Conservation (phyloP, 1,140 invertebrate species). For the Drosophila lini region DNA sequence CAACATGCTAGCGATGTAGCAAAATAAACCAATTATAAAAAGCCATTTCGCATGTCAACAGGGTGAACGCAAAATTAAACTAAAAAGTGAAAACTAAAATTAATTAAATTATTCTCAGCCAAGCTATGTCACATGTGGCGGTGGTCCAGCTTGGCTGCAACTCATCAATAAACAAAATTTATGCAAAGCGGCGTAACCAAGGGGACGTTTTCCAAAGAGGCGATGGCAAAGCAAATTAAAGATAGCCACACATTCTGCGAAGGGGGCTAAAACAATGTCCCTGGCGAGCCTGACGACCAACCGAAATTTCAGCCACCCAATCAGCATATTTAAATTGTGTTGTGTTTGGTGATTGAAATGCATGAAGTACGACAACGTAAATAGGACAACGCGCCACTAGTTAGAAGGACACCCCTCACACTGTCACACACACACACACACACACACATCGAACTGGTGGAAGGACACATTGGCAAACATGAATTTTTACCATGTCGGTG, state of each 20-base stretch:
- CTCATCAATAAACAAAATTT: conserved; percentile 75
- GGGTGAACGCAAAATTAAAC: conserved; percentile 35
- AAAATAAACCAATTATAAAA: conserved; percentile 66
- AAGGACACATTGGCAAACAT: conserved; percentile 69
- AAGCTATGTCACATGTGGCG: conserved; percentile 59
- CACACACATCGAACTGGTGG: conserved; percentile 25
- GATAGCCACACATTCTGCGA: conserved; percentile 18
- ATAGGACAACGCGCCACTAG: conserved; percentile 64
- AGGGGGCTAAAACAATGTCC: conserved; percentile 30
- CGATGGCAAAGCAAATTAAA: conserved; percentile 67
- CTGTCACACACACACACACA: background rate
- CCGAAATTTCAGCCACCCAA: conserved; percentile 76
- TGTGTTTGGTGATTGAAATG: conserved; percentile 80
- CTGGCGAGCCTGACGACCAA: conserved; percentile 44
- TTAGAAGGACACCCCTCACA: conserved; percentile 41
- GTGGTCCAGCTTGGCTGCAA: conserved; percentile 13
- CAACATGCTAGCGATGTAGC: background rate
- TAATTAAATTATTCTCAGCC: conserved; percentile 71
- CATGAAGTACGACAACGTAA: conserved; percentile 72
- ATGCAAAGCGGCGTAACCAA: conserved; percentile 41
- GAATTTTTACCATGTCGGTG: conserved; percentile 65
- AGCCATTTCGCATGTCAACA: conserved; percentile 66
- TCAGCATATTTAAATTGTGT: conserved; percentile 83
- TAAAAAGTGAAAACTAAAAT: conserved; percentile 57
- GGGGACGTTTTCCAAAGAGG: conserved; percentile 21